Evolutionary conservation across 2,888 invertebrate species (phyloP).

Genomic region (Megalurothrips usitatus): DNA sequence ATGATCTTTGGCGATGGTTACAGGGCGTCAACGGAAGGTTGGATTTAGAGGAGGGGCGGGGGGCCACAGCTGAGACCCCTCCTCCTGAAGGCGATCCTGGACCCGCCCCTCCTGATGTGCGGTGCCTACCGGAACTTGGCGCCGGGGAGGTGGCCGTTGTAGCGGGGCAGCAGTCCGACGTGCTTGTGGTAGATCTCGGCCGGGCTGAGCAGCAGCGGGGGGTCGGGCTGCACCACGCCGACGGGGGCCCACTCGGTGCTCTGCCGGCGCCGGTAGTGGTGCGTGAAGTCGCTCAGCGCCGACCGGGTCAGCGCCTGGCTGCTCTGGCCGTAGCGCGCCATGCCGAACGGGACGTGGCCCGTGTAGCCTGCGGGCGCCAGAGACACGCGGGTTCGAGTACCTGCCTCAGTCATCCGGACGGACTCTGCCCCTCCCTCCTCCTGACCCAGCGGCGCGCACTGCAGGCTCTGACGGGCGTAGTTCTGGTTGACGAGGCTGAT

Average conservation of each 20-base stretch:
- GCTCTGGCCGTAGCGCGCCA: constrained; percentile 59
- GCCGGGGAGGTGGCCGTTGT: constrained; percentile 74
- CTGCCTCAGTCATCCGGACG: neutral
- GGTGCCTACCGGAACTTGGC: constrained; percentile 58
- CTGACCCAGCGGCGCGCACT: neutral
- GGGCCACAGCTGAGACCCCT: no score
- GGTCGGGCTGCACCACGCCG: constrained; percentile 53
- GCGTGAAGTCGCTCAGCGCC: constrained; percentile 68
- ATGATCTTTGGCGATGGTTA: no score
- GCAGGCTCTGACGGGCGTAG: neutral
- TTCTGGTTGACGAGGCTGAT: neutral
- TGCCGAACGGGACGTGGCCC: constrained; percentile 63
- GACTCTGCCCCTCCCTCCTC: neutral
- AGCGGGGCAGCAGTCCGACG: constrained; percentile 69
- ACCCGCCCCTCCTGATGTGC: no score
- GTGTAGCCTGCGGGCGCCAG: constrained; percentile 57
- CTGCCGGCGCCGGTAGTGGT: constrained; percentile 65
- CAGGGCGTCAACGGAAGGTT: no score
- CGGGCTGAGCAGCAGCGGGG: constrained; percentile 50
- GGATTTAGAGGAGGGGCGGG: no score
- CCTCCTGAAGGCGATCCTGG: no score
- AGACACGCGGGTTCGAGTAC: neutral
- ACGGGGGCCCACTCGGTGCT: constrained; percentile 73
- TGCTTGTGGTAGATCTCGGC: constrained; percentile 68
- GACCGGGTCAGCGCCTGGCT: constrained; percentile 64